phyloP scores from a whole-genome alignment of 2,113 vertebrate genomes.

The Pelecanus crispus region DNA sequence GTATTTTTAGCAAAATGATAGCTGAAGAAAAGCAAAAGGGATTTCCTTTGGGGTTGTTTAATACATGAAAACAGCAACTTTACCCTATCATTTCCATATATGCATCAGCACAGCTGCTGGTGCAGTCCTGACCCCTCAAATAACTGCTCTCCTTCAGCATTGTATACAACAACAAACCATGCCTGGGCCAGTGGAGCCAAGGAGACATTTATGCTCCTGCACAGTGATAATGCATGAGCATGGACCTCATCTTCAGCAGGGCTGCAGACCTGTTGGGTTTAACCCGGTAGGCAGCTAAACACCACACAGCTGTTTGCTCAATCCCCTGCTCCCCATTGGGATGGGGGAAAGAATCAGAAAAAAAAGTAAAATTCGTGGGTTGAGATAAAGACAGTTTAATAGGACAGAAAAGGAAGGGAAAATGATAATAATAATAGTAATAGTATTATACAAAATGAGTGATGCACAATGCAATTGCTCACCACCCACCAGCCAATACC shows the following conservation, averaged over 20 bases:
- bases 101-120: not conserved
- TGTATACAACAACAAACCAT: not conserved
- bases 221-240: not conserved
- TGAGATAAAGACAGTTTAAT: no score
- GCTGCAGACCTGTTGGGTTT: not conserved
- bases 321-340: no score
- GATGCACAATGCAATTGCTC: no score
- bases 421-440: no score
- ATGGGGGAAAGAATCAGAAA: no score
- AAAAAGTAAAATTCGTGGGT: no score
- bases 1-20: conserved; percentile 34
- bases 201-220: not conserved
- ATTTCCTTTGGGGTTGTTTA: not conserved
- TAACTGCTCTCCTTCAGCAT: not conserved
- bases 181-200: not conserved
- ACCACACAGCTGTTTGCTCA: no score
- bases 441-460: no score
- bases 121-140: not conserved
- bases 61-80: not conserved
- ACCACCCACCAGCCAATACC: no score
- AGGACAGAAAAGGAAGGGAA: no score
- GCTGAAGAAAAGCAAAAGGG: not conserved
- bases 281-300: no score
- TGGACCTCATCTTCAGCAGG: not conserved
- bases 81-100: not conserved